Evolutionary conservation across 2,113 vertebrate species (phyloP).

Genomic region (Rhinopithecus roxellana): DNA sequence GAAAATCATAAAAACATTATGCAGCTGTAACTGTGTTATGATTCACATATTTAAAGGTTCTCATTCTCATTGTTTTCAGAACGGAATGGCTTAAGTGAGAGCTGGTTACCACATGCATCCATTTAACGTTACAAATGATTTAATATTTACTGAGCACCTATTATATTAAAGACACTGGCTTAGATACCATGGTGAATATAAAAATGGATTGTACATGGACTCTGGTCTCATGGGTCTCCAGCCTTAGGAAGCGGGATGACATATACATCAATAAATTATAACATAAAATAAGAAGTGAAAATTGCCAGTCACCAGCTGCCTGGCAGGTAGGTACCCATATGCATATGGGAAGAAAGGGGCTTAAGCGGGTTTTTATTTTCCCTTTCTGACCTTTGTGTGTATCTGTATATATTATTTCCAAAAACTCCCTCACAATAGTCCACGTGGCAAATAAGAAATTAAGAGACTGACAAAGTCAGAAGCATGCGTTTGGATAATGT

Average conservation of each 20-base stretch:
- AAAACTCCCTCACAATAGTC: slow-evolving; percentile 6
- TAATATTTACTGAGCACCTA: neutral
- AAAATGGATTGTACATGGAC: neutral
- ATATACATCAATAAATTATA: neutral
- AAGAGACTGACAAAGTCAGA: neutral
- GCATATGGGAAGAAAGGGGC: neutral
- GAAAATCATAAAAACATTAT: neutral
- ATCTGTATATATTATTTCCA: neutral
- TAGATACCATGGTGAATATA: neutral
- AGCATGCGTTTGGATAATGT: neutral
- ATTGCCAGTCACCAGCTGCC: neutral
- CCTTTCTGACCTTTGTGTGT: neutral
- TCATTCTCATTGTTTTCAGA: slow-evolving; percentile 28
- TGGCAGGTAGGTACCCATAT: neutral
- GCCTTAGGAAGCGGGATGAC: neutral
- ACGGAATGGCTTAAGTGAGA: slow-evolving; percentile 13
- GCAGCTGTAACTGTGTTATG: neutral
- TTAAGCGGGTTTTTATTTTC: neutral
- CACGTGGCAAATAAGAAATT: neutral
- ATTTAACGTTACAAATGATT: slow-evolving; percentile 17
- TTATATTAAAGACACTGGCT: neutral
- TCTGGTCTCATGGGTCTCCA: neutral
- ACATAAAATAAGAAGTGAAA: slow-evolving; percentile 15
- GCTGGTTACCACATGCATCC: neutral
- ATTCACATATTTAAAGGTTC: neutral